Percentiles rank a stretch among this genome's conserved stretches.
These are phyloP conservation scores for Poeciliopsis infans DNA, from an alignment of 2,797 vertebrate species.

Conservation along the genomic window DNA sequence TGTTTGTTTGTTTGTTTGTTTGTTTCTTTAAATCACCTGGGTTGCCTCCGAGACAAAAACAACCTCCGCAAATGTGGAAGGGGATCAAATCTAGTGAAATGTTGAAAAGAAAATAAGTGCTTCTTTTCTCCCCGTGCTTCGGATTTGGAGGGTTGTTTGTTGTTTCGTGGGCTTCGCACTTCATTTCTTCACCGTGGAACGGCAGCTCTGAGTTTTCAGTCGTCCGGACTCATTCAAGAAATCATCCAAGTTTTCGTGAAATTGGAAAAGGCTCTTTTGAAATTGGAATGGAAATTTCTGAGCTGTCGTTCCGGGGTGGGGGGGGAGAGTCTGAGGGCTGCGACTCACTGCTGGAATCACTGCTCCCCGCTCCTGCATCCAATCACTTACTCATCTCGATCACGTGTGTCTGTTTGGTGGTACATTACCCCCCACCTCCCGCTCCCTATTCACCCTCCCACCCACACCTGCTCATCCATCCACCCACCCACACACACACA, in stretches of 20 bases:
- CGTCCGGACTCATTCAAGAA: neutral
- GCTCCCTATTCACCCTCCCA: slow-evolving; percentile 35
- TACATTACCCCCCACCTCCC: slow-evolving; percentile 5
- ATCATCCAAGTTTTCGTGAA: neutral
- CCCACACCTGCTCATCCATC: slow-evolving; percentile 18
- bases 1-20: slow-evolving; percentile 45
- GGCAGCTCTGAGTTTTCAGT: slow-evolving; percentile 63
- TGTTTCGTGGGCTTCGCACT: slow-evolving; percentile 41
- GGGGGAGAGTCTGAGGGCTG: slow-evolving; percentile 56
- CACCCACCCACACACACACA: slow-evolving; percentile 16
- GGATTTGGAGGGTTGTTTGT: slow-evolving; percentile 14
- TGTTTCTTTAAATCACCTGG: slow-evolving; percentile 34
- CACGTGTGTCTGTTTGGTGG: slow-evolving; percentile 25
- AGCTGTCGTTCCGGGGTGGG: slow-evolving; percentile 50
- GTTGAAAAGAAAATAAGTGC: neutral
- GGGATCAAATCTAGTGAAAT: neutral
- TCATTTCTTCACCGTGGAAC: slow-evolving; percentile 49
- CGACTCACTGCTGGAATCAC: slow-evolving; percentile 77
- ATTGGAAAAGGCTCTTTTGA: neutral
- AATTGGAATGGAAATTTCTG: slow-evolving; percentile 35
- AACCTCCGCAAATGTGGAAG: slow-evolving; percentile 8
- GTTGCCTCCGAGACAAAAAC: slow-evolving; percentile 45
- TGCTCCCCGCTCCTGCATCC: slow-evolving; percentile 67
- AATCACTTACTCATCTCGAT: slow-evolving; percentile 34
- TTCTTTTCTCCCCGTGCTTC: neutral